phyloP scores from a whole-genome alignment of 1,140 invertebrate genomes.

The Monochamus saltuarius region DNA sequence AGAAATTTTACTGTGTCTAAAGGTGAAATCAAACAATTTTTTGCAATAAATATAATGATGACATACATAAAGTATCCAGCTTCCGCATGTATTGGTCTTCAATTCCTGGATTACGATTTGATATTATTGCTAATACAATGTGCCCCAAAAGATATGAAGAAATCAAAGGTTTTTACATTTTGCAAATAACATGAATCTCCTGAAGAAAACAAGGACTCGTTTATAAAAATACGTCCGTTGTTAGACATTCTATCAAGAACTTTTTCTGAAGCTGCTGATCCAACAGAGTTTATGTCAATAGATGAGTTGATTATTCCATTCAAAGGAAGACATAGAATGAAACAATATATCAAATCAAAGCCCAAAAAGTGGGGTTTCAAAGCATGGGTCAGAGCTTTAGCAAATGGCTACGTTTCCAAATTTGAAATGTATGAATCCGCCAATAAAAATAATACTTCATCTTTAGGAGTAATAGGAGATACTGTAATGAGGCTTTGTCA shows the following conservation, averaged over 20 bases:
- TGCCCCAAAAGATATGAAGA: slow-evolving; percentile 6
- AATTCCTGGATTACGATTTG: slow-evolving; percentile 1
- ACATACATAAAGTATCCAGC: slow-evolving; percentile 11
- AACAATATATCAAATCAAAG: slow-evolving; percentile 36
- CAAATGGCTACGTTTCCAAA: slow-evolving; percentile 35
- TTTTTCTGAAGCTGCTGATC: slow-evolving; percentile 8
- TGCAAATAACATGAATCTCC: slow-evolving; percentile 7
- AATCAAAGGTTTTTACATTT: slow-evolving; percentile 17
- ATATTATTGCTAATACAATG: slow-evolving; percentile 11
- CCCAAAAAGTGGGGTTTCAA: slow-evolving; percentile 19
- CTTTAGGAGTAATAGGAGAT: slow-evolving; percentile 17
- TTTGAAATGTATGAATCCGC: slow-evolving; percentile 26
- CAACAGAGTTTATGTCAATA: slow-evolving; percentile 7
- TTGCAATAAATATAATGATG: slow-evolving; percentile 12
- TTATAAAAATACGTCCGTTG: slow-evolving; percentile 11
- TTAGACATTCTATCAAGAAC: slow-evolving; percentile 1
- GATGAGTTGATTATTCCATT: slow-evolving; percentile 22
- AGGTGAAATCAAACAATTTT: neutral
- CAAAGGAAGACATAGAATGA: slow-evolving; percentile 16
- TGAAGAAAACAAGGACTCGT: neutral
- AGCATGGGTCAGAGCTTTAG: slow-evolving; percentile 4
- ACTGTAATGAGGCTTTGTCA: slow-evolving; percentile 13
- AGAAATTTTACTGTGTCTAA: neutral
- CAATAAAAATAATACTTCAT: slow-evolving; percentile 29
- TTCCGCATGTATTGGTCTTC: slow-evolving; percentile 5